Conservation (phyloP, 2,113 vertebrate species). For the Myocastor coypus region DNA sequence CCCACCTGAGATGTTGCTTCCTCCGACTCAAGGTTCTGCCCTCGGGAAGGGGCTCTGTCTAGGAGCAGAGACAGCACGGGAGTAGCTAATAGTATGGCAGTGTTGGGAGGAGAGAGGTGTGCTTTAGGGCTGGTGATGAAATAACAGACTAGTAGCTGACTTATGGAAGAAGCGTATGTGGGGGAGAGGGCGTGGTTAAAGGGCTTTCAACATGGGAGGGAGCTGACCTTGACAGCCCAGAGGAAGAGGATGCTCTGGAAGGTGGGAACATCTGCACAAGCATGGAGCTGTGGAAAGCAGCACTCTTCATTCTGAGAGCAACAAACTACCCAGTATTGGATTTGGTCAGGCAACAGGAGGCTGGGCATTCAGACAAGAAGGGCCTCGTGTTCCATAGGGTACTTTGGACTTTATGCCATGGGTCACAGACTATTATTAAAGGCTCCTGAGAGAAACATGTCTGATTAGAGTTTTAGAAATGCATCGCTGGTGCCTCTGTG, state of each 20-base stretch:
- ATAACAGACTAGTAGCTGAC: neutral
- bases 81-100: neutral
- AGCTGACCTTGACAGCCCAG: neutral
- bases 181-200: neutral
- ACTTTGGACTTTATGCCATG: neutral
- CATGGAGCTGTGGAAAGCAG: neutral
- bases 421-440: neutral
- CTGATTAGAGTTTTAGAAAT: slow-evolving; percentile 31
- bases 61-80: neutral
- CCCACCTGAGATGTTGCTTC: neutral
- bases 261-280: neutral
- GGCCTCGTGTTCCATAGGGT: neutral
- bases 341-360: neutral
- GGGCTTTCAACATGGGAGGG: neutral
- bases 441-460: neutral
- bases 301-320: neutral
- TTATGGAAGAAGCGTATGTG: neutral
- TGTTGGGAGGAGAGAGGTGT: neutral
- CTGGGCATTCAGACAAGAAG: neutral
- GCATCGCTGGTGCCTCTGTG: neutral
- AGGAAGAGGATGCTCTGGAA: neutral
- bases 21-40: neutral
- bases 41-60: neutral
- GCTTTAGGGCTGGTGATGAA: neutral
- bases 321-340: neutral